These are phyloP conservation scores for Saguinus imperator DNA, from an alignment of 2,113 vertebrate genomes.

Conservation along the genomic window DNA sequence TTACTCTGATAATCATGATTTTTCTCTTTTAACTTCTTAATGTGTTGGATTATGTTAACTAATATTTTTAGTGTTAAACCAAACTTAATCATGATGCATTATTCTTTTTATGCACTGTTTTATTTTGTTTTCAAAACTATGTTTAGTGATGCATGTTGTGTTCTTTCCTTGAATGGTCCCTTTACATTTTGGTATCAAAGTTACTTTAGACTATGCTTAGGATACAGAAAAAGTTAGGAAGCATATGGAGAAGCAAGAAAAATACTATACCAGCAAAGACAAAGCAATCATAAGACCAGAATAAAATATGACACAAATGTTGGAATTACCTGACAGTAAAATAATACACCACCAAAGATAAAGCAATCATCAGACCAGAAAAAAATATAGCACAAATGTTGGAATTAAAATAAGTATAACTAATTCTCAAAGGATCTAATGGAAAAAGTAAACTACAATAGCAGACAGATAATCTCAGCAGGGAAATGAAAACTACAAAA, in stretches of 20 bases:
- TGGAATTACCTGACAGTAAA: not conserved
- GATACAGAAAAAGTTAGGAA: not conserved
- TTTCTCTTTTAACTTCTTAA: not conserved
- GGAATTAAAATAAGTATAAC: not conserved
- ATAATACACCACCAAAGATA: not conserved
- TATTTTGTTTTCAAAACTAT: constrained; percentile 27
- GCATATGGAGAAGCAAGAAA: not conserved
- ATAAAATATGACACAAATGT: constrained; percentile 20
- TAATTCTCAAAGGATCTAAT: not conserved
- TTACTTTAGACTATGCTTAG: not conserved
- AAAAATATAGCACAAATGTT: constrained; percentile 33
- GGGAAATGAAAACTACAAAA: constrained; percentile 23
- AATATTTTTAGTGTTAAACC: constrained; percentile 3
- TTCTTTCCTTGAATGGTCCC: not conserved
- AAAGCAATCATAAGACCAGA: not conserved
- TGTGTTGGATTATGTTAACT: not conserved
- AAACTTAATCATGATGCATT: not conserved
- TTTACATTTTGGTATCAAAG: constrained; percentile 22
- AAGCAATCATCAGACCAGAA: not conserved
- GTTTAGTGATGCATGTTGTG: not conserved
- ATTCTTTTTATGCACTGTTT: not conserved
- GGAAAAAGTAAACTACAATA: not conserved
- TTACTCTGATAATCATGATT: constrained; percentile 3
- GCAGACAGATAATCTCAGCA: constrained; percentile 6
- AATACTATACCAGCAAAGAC: not conserved